Evolutionary conservation across 1,140 invertebrate species (phyloP).

Genomic region (Anadara kagoshimensis): DNA sequence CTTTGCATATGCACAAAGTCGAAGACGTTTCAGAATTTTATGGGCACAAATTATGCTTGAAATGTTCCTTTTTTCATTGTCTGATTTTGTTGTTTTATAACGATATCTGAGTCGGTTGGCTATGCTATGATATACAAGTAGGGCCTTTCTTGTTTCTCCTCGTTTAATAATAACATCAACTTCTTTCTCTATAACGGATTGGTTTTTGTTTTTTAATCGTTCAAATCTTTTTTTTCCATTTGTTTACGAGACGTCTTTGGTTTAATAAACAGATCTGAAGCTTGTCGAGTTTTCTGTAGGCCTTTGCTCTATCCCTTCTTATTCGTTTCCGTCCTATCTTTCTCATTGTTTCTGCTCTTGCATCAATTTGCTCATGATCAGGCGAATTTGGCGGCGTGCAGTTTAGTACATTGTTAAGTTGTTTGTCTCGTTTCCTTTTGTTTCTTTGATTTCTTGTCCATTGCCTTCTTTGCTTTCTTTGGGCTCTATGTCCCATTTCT

Average conservation of each 20-base stretch:
- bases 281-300: not conserved
- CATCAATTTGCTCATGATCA: too few relatives aligned
- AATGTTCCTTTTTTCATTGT: not conserved
- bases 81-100: not conserved
- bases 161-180: not conserved
- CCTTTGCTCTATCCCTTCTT: conserved; percentile 1
- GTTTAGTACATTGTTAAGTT: too few relatives aligned
- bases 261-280: not conserved
- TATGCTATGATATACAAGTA: not conserved
- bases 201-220: not conserved
- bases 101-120: not conserved
- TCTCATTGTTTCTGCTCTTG: not conserved
- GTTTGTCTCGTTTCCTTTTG: too few relatives aligned
- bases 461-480: not conserved
- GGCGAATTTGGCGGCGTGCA: too few relatives aligned
- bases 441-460: too few relatives aligned
- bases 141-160: not conserved
- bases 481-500: too few relatives aligned
- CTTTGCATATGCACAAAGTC: not conserved
- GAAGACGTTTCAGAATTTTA: not conserved
- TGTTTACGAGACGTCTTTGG: not conserved
- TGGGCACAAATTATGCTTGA: not conserved
- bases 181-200: not conserved
- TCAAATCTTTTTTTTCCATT: not conserved
- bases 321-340: conserved; percentile 1